Base-by-base conservation (phyloP, 2,888 invertebrate species). In the Campoplex nolae region DNA sequence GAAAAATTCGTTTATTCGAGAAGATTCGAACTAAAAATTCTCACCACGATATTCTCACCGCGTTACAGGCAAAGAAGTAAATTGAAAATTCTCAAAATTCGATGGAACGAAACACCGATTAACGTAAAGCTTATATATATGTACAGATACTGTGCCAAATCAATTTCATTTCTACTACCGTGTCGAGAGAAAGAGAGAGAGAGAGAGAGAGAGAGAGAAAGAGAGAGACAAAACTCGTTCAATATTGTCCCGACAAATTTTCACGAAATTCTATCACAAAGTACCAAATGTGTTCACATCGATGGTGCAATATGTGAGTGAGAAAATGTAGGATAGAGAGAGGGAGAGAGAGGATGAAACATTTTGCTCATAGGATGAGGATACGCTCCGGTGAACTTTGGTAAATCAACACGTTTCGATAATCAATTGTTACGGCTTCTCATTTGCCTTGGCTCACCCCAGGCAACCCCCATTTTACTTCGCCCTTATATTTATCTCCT, bases 401-500 rank as follows among this genome's bases (percentile, higher is more conserved):
- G 70, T 80, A 71, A 70, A 70, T 70, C 80, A 84, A 80, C 70
- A 51, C 54, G 75, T 76, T 74, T 76, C 75, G 80, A 80, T 76
- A 84, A 84, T 70, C 70, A 62, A 80, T 80, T 84, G 62, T 76
- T 54, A 80, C 78, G 54, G 45, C 18, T 51, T 58, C 70, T 68
- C 79, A 84, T 74, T 84, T 75, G 51, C 51, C 62, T 32, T 54
- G 62, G 70, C 68, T 68, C 68, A 28, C 56, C 45, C 38, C 45
- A 9, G 32, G n/a, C n/a, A 2, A 38, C 23, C 45, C 75, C 54
- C 38, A 62, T 74, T 67, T 65, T 67, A 35, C 81, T 48, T 16
- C 35, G 45, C 67, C 8, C 28, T 45, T 18, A 42, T 58, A 42
- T 45, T 42, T 68, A 56, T 58, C 67, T 42, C 11, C 23, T 35